Evolutionary conservation across 2,888 invertebrate species (phyloP), one percentile per base, ranked within the genome.

Genomic region (Drosophila yooni): DNA sequence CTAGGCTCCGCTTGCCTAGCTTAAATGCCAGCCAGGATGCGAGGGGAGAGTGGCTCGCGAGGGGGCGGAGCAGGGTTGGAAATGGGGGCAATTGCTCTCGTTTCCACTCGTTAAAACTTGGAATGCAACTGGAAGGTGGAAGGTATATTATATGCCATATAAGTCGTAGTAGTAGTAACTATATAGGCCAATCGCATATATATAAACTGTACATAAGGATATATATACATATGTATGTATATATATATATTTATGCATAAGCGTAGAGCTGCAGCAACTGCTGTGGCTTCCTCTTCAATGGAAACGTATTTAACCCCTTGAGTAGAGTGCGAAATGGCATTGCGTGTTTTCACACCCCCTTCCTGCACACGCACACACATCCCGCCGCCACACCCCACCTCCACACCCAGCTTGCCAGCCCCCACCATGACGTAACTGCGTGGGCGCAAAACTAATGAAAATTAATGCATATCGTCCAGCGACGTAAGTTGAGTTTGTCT

Each of bases 161-260:
- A 50, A 60, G 27, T 46, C 46, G 15, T 25, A 13, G 34, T 53
- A 53, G 38, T 63, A 36, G 61, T 63, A 50, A 38, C 13, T 81
- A 86, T 83, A 81, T 80, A 82, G 87, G 83, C 75, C 88, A 81
- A 72, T 82, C 81, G 78, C 78, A 82, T 74, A 88, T 69, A 74
- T 85, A 76, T 53, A 52, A 59, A n/a, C 21, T 27, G 50, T 40
- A 38, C 38, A 59, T 58, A 77, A 6, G 6, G n/a, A n/a, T 25
- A 25, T 7, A 21, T 21, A 13, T 46, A 21, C 10, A 6, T 43
- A 13, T 13, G 13, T 11, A 21, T 11, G 51, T 70, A 57, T 53
- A 48, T 31, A n/a, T 33, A 18, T 27, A 8, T 21, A 18, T 65
- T 29, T 33, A 27, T 70, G 70, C 66, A 18, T n/a, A 25, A 13